A percentile compares a stretch with the other conserved stretches of the same genome.
These are phyloP conservation scores for Microplitis manilae DNA, from an alignment of 2,888 invertebrate species.

Conservation along the genomic window DNA sequence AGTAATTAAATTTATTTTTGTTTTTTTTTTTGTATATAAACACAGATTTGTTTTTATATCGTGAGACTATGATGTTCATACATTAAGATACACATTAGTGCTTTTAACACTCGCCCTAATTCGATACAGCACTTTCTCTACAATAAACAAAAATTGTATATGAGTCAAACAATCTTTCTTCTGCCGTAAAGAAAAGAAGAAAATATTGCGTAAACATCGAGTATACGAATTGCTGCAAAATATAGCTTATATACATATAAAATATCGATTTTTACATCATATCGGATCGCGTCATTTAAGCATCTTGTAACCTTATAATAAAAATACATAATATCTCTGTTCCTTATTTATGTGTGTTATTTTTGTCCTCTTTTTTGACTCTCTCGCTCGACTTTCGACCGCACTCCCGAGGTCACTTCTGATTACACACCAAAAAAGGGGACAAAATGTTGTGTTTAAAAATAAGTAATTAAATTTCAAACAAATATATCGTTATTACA, in stretches of 20 bases:
- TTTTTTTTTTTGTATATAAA: neutral
- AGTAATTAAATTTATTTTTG: too few species aligned
- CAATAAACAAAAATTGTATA: slow-evolving; percentile 42
- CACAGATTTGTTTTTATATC: slow-evolving; percentile 8
- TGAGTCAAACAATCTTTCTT: neutral
- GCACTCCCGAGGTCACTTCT: slow-evolving; percentile 3
- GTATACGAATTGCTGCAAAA: neutral
- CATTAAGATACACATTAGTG: neutral
- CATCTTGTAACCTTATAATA: slow-evolving; percentile 14
- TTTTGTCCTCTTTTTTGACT: slow-evolving; percentile 1
- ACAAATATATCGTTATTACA: neutral
- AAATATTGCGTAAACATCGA: neutral
- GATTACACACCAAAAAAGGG: slow-evolving; percentile 4
- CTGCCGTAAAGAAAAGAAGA: neutral
- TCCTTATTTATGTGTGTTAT: slow-evolving; percentile 4
- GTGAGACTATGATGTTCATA: neutral
- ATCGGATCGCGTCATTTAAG: neutral
- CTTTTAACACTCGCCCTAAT: slow-evolving; percentile 26
- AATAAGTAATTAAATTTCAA: neutral
- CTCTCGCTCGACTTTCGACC: slow-evolving; percentile 10
- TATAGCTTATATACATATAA: neutral
- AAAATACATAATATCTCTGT: slow-evolving; percentile 4
- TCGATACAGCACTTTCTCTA: slow-evolving; percentile 48
- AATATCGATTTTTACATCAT: slow-evolving; percentile 6
- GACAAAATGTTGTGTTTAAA: neutral